Base-by-base conservation (phyloP, 2,888 invertebrate species). In the Melolontha melolontha region DNA sequence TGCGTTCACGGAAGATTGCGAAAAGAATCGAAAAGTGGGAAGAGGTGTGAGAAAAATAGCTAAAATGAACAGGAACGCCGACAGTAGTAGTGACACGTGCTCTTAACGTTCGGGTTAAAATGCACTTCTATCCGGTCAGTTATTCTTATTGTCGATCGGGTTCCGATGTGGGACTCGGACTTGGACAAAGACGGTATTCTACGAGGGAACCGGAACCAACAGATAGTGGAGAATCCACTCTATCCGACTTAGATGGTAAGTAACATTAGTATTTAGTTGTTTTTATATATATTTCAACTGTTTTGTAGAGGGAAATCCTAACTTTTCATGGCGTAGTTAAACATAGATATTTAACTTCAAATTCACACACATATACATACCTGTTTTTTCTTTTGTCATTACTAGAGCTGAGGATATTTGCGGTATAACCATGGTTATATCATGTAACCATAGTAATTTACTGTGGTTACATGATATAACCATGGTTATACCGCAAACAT, bases 211-310 rank as follows among this genome's bases (percentile, higher is more conserved):
- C 72, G 64, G 77, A 75, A 67, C 73, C 78, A 72, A 76, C 73
- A 63, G 82, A 82, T 74, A 82, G 82, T 73, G 83, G 81, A 8
- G 83, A 83, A 51, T 82, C 82, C 62, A 82, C 83, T 17, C 72
- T 82, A 16, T 82, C 82, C 40, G 83, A 83, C 72, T 75, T 82
- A 57, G 83, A 82, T 75, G 83, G 83, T 83, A 77, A 72, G 77
- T 73, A 55, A 17, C 27, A 39, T 22, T 22, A 22, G 22, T 22
- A 4, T 22, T 22, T 22, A 22, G 2, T 1, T 22, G 22, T 22
- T 4, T 22, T 1, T 22, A 22, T 4, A 22, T 22, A 4, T 22
- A 1, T 2, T 4, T 22, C 4, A 22, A 22, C 2, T 2, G 22
- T 4, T 22, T 22, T 22, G 22, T 22, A 22, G n/a, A n/a, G n/a